Conservation (phyloP, 2,797 vertebrate genomes). For the Enteromius thamalakanensis region DNA sequence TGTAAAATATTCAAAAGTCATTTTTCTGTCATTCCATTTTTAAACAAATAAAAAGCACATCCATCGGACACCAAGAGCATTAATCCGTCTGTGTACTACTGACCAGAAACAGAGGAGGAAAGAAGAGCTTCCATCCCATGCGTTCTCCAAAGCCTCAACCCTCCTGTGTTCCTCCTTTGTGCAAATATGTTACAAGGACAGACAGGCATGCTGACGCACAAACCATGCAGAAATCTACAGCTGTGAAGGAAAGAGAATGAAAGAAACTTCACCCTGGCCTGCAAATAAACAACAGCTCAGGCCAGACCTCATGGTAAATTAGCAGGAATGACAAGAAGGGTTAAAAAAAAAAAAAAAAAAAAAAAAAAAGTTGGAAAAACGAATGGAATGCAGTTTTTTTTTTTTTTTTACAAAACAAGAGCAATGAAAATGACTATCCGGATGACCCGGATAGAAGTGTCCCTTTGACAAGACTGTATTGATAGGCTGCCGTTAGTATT, state of each 20-base stretch:
- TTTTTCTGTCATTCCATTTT: slow-evolving; percentile 51
- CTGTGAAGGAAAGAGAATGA: slow-evolving; percentile 61
- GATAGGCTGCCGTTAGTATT: slow-evolving; percentile 63
- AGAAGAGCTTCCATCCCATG: slow-evolving; percentile 45
- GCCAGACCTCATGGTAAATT: slow-evolving; percentile 62
- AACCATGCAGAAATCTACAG: slow-evolving; percentile 75
- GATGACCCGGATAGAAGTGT: slow-evolving; percentile 50
- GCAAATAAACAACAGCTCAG: slow-evolving; percentile 67
- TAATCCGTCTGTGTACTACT: slow-evolving; percentile 59
- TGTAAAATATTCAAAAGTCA: slow-evolving; percentile 81
- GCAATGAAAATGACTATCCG: slow-evolving; percentile 48
- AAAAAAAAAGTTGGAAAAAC: not conserved
- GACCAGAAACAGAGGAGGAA: slow-evolving; percentile 60
- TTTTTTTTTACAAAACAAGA: slow-evolving; percentile 42
- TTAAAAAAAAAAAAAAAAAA: slow-evolving; percentile 25
- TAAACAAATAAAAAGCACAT: slow-evolving; percentile 72
- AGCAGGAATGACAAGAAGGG: slow-evolving; percentile 62
- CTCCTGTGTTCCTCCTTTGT: slow-evolving; percentile 77
- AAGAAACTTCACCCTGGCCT: slow-evolving; percentile 60
- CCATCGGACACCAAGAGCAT: slow-evolving; percentile 67
- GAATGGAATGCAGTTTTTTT: slow-evolving; percentile 64
- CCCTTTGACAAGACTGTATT: slow-evolving; percentile 56
- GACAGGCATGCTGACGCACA: slow-evolving; percentile 75
- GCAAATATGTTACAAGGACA: slow-evolving; percentile 75
- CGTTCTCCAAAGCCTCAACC: slow-evolving; percentile 64